Percentiles rank a stretch among this genome's conserved stretches.
Evolutionary conservation across 2,888 invertebrate species (phyloP).

Genomic region (Drosophila yooni): DNA sequence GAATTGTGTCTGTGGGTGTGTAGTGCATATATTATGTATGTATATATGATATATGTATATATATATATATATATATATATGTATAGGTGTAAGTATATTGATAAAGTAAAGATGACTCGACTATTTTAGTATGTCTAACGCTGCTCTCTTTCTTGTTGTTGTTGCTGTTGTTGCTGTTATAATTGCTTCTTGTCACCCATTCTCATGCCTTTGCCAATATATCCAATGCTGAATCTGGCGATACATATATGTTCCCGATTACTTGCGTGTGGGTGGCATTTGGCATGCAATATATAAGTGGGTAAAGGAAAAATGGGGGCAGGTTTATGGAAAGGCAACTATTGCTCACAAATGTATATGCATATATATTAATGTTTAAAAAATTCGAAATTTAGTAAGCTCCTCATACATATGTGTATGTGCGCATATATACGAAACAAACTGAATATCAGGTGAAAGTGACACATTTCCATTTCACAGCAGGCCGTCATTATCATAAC

Average conservation of each 20-base stretch:
- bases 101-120: conserved; percentile 54
- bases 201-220: neutral
- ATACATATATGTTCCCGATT: neutral
- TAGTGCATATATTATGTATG: conserved; percentile 17
- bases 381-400: neutral
- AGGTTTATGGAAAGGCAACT: neutral
- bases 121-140: conserved; percentile 28
- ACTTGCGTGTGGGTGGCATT: neutral
- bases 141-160: conserved; percentile 7
- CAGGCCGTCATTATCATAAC: neutral
- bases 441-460: conserved; percentile 2
- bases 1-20: conserved; percentile 29
- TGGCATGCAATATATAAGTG: conserved; percentile 1
- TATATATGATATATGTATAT: conserved; percentile 10
- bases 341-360: neutral
- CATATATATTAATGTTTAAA: neutral
- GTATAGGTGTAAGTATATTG: conserved; percentile 43
- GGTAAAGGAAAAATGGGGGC: no score
- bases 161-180: neutral
- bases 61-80: conserved; percentile 20
- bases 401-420: neutral
- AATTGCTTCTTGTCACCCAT: neutral
- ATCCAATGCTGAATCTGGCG: neutral
- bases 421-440: neutral
- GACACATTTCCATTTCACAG: neutral